A percentile compares a stretch with the other conserved stretches of the same genome.
These are phyloP conservation scores for Melinaea marsaeus DNA, from an alignment of 2,888 invertebrate genomes.

Conservation along the genomic window DNA sequence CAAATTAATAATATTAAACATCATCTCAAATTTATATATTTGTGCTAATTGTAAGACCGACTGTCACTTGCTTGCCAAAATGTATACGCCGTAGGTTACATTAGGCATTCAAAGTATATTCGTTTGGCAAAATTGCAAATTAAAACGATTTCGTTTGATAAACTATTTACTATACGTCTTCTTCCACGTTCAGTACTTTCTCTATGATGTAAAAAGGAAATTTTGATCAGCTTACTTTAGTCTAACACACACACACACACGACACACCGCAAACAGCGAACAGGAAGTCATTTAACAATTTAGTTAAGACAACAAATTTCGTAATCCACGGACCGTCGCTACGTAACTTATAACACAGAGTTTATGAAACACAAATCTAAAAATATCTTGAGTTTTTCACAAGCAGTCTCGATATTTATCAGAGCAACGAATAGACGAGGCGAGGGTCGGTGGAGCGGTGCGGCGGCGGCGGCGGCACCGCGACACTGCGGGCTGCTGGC, in stretches of 20 bases:
- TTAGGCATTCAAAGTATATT: no score
- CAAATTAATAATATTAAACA: conserved; percentile 9
- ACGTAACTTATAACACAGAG: conserved; percentile 35
- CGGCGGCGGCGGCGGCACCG: conserved; percentile 62
- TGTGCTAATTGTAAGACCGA: no score
- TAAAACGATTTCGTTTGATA: conserved; percentile 14
- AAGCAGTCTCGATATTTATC: conserved; percentile 56
- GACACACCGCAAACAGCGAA: not conserved
- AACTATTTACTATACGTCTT: conserved; percentile 46
- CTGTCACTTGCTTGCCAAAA: no score
- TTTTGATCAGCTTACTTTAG: conserved; percentile 38
- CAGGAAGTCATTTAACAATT: not conserved
- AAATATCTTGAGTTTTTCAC: conserved; percentile 54
- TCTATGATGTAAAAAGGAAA: conserved; percentile 41
- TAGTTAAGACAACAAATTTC: conserved; percentile 20
- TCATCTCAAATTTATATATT: not conserved
- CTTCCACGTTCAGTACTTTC: conserved; percentile 56
- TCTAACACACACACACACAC: not conserved
- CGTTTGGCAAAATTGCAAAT: not conserved
- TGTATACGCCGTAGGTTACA: no score
- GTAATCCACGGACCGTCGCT: conserved; percentile 27
- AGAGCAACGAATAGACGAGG: conserved; percentile 52
- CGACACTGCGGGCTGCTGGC: conserved; percentile 68
- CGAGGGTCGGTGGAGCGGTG: conserved; percentile 60
- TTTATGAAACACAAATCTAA: conserved; percentile 48